Evolutionary conservation across 2,888 invertebrate genomes (phyloP).

Genomic region (Mimas tiliae): DNA sequence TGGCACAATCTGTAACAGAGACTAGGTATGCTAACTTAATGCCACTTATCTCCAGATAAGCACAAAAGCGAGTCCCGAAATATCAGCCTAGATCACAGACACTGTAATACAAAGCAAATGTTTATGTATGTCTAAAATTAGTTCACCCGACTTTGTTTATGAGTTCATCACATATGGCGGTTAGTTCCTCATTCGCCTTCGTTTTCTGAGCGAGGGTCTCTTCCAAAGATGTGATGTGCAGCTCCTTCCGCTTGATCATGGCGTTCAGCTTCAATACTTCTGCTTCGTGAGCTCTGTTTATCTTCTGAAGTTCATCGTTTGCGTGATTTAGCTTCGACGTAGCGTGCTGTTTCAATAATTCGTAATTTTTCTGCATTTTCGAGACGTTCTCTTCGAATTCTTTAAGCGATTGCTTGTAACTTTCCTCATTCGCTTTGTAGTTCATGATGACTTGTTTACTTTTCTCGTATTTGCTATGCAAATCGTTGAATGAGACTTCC

Average conservation of each 20-base stretch:
- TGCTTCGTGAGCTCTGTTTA: conserved; percentile 89
- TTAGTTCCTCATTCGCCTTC: conserved; percentile 94
- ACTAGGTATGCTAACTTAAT: conserved; percentile 58
- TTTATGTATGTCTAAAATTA: conserved; percentile 49
- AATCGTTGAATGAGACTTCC: conserved; percentile 86
- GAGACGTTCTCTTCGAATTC: conserved; percentile 88
- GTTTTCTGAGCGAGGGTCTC: conserved; percentile 94
- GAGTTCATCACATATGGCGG: conserved; percentile 96
- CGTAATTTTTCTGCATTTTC: conserved; percentile 93
- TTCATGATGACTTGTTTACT: conserved; percentile 85
- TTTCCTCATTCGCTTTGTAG: conserved; percentile 87
- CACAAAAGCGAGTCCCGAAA: conserved; percentile 61
- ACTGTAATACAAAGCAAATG: conserved; percentile 49
- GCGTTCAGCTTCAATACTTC: conserved; percentile 95
- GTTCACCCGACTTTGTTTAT: conserved; percentile 86
- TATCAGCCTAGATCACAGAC: conserved; percentile 59
- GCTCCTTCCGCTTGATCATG: conserved; percentile 93
- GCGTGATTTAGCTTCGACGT: conserved; percentile 90
- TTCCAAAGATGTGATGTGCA: conserved; percentile 92
- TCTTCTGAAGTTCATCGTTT: conserved; percentile 92
- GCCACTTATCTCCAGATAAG: conserved; percentile 69
- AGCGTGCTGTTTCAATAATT: conserved; percentile 94
- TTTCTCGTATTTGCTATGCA: conserved; percentile 87
- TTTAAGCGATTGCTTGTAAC: conserved; percentile 87
- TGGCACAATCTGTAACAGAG: conserved; percentile 63